Conservation (phyloP, 2,888 invertebrate species). For the Dynastes tityus region DNA sequence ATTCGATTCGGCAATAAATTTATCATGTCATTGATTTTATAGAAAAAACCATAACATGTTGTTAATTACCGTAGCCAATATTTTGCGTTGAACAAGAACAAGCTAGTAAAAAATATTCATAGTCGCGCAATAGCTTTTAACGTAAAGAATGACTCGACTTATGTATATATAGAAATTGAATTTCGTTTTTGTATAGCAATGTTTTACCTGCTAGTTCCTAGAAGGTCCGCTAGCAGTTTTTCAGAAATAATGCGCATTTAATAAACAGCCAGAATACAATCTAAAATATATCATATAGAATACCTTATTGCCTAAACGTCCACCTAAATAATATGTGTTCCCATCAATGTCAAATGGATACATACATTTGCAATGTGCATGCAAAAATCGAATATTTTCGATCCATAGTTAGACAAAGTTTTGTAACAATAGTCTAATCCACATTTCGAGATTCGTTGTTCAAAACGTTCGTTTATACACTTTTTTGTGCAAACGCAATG, state of each 20-base stretch:
- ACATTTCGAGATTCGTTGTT: too few species aligned
- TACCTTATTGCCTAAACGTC: too few species aligned
- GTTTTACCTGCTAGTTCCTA: background rate
- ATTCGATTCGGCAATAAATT: slow-evolving; percentile 8
- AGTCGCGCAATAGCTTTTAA: background rate
- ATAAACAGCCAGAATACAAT: background rate
- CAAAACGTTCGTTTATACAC: too few species aligned
- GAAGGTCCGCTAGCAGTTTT: background rate
- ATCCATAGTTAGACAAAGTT: too few species aligned
- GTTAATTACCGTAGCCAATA: slow-evolving; percentile 9
- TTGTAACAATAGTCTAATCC: too few species aligned
- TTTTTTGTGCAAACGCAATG: too few species aligned
- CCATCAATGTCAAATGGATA: too few species aligned
- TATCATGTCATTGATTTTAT: background rate
- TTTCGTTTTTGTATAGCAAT: background rate
- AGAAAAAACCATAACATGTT: background rate
- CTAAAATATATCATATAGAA: background rate
- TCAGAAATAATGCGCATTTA: too few species aligned
- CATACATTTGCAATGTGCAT: too few species aligned
- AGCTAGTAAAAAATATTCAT: background rate
- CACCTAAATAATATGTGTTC: too few species aligned
- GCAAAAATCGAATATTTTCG: too few species aligned
- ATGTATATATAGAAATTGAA: slow-evolving; percentile 2
- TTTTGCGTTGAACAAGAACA: slow-evolving; percentile 2
- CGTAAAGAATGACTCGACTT: background rate